These are phyloP conservation scores for Penaeus indicus DNA, from an alignment of 1,140 invertebrate genomes.

Conservation along the genomic window DNA sequence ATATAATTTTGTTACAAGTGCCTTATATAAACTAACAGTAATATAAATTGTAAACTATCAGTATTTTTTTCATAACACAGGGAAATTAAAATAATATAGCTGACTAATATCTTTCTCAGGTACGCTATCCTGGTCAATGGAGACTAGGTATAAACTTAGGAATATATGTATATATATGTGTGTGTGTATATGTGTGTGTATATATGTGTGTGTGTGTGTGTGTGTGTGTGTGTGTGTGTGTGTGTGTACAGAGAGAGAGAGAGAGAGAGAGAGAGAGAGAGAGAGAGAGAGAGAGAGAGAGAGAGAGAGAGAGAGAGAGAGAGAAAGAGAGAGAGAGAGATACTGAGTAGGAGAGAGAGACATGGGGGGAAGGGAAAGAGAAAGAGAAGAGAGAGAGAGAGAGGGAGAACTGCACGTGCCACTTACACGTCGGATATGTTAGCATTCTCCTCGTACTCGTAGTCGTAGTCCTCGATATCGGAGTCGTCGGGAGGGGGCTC, in stretches of 20 bases:
- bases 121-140: neutral
- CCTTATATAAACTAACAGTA: too few relatives aligned
- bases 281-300: too few relatives aligned
- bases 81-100: neutral
- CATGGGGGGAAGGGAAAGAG: neutral
- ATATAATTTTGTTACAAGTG: too few relatives aligned
- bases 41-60: too few relatives aligned
- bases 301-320: too few relatives aligned
- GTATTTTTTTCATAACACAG: neutral
- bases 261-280: too few relatives aligned
- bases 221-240: too few relatives aligned
- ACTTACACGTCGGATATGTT: slow-evolving; percentile 59
- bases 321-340: neutral
- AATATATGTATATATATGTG: too few relatives aligned
- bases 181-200: too few relatives aligned
- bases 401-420: neutral
- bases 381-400: neutral
- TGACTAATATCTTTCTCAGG: neutral
- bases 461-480: slow-evolving; percentile 53
- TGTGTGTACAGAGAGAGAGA: too few relatives aligned
- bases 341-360: neutral
- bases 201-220: too few relatives aligned
- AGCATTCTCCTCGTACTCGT: slow-evolving; percentile 51
- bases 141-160: neutral
- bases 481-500: slow-evolving; percentile 56